A percentile compares a stretch with the other conserved stretches of the same genome.
phyloP scores from a whole-genome alignment of 2,888 invertebrate genomes.

The Pediacus dermestoides region DNA sequence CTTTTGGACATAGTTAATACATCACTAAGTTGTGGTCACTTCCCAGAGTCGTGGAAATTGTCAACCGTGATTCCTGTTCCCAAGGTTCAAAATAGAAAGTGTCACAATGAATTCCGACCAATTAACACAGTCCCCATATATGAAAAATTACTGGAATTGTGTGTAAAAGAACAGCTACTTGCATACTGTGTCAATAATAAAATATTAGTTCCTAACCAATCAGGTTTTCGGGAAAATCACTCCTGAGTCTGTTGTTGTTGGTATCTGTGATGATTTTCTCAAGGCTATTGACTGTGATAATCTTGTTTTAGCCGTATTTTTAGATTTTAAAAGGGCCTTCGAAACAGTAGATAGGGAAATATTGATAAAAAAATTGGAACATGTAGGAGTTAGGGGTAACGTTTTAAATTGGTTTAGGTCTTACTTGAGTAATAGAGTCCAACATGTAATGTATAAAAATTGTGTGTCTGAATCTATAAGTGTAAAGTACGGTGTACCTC shows the following conservation, averaged over 20 bases:
- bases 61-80: constrained; percentile 10
- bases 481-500: constrained; percentile 4
- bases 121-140: constrained; percentile 7
- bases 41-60: constrained; percentile 10
- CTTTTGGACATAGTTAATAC: too few species aligned
- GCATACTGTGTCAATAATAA: background rate
- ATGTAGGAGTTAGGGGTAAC: background rate
- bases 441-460: constrained; percentile 1
- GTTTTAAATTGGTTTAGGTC: constrained; percentile 3
- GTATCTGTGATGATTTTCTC: background rate
- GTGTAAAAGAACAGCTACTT: constrained; percentile 5
- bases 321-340: constrained; percentile 5
- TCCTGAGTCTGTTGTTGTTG: background rate
- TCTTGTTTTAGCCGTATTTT: background rate
- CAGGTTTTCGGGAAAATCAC: constrained; percentile 7
- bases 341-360: constrained; percentile 3
- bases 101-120: constrained; percentile 8
- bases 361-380: background rate
- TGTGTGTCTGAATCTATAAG: background rate
- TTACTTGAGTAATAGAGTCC: background rate
- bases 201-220: constrained; percentile 10
- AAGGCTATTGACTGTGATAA: background rate
- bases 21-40: too few species aligned
- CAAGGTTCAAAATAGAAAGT: constrained; percentile 3
- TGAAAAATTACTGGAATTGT: constrained; percentile 10